Percentiles rank a stretch among this genome's conserved stretches.
Conservation (phyloP, 2,888 invertebrate species). For the Ectemnius continuus region DNA sequence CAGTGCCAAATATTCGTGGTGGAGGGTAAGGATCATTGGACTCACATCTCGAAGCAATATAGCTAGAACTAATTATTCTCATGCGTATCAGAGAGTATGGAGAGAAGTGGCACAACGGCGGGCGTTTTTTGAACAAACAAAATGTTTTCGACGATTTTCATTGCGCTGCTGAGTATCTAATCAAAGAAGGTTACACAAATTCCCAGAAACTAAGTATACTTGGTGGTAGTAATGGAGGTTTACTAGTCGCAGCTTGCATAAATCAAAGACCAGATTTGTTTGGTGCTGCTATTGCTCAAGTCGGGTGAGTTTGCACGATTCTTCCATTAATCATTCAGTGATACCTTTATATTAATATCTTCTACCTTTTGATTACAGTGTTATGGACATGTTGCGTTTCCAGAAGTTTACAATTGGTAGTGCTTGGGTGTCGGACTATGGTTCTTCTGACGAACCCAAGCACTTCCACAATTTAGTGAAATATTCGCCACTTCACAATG, state of each 20-base stretch:
- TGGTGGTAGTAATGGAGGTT: conserved; percentile 98
- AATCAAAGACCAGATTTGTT: conserved; percentile 97
- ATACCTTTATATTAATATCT: conserved; percentile 17
- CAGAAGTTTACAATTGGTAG: conserved; percentile 99
- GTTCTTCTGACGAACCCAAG: conserved; percentile 90
- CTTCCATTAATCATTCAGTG: neutral
- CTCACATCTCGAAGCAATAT: neutral
- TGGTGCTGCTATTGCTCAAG: conserved; percentile 95
- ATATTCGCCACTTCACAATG: conserved; percentile 97
- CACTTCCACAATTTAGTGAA: conserved; percentile 92
- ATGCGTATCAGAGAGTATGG: conserved; percentile 90
- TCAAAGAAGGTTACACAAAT: conserved; percentile 88
- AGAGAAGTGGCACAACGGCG: conserved; percentile 97
- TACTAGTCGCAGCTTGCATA: conserved; percentile 95
- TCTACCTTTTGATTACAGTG: conserved; percentile 80
- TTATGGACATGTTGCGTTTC: conserved; percentile 97
- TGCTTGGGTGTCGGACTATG: conserved; percentile 98
- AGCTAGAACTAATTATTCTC: neutral
- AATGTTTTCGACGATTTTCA: conserved; percentile 99
- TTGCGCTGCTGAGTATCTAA: conserved; percentile 92
- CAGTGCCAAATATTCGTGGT: conserved; percentile 96
- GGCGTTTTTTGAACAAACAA: conserved; percentile 94
- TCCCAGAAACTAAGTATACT: conserved; percentile 89
- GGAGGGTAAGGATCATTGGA: conserved; percentile 86
- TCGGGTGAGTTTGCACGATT: conserved; percentile 85